phyloP scores from a whole-genome alignment of 37 sponge, comb jelly and placozoan genomes.

The Geodia barretti region DNA sequence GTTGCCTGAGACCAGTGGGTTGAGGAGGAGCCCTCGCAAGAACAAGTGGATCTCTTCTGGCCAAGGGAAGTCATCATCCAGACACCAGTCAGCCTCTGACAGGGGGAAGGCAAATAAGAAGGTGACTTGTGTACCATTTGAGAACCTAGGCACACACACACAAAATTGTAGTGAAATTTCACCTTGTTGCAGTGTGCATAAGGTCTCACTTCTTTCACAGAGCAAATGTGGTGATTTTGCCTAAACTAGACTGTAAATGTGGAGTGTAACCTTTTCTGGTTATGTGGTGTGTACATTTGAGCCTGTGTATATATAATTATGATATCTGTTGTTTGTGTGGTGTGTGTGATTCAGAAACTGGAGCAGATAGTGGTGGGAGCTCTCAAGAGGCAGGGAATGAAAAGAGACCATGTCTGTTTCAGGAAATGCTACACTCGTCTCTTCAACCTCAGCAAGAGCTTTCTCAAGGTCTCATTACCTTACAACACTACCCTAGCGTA shows the following conservation, averaged over 20 bases:
- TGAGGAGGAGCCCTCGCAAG: constrained; percentile 21
- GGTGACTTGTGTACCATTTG: neutral
- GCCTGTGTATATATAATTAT: too few relatives aligned
- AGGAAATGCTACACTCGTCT: constrained; percentile 57
- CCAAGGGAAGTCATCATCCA: neutral
- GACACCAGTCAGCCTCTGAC: neutral
- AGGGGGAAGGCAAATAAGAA: constrained; percentile 8
- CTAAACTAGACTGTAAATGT: too few relatives aligned
- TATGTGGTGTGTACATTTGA: too few relatives aligned
- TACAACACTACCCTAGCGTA: neutral
- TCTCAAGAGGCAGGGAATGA: constrained; percentile 44
- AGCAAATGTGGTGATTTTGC: too few relatives aligned
- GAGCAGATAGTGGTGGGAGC: constrained; percentile 41
- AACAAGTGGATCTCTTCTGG: neutral
- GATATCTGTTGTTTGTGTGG: too few relatives aligned
- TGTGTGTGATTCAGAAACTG: constrained; percentile 25
- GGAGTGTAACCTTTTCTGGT: too few relatives aligned
- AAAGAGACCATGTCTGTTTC: constrained; percentile 44
- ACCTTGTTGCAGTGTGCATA: too few relatives aligned
- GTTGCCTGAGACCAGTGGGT: neutral
- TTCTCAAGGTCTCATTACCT: constrained; percentile 70
- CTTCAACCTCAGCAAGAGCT: constrained; percentile 68
- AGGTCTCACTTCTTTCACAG: too few relatives aligned
- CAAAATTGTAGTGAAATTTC: too few relatives aligned
- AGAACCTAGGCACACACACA: too few relatives aligned